Percentiles rank a stretch among this genome's conserved stretches.
Evolutionary conservation across 2,113 vertebrate species (phyloP).

Genomic region (Saccopteryx leptura): DNA sequence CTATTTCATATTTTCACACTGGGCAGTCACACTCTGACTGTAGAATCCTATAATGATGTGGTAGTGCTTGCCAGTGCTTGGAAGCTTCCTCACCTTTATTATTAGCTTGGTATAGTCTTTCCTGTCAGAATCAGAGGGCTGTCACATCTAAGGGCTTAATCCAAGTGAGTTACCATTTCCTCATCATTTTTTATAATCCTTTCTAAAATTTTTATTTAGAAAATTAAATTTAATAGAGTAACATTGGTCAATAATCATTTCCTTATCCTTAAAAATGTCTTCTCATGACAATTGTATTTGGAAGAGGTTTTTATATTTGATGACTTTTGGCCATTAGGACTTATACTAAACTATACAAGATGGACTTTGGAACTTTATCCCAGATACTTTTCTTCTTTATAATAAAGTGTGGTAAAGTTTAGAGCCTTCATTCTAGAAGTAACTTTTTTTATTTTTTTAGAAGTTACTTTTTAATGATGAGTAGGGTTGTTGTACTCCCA

Average conservation of each 20-base stretch:
- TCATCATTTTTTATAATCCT: neutral
- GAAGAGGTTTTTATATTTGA: neutral
- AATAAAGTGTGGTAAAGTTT: neutral
- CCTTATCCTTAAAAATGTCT: slow-evolving; percentile 36
- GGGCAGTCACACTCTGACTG: neutral
- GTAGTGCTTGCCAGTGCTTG: neutral
- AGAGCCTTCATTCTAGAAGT: neutral
- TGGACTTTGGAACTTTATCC: neutral
- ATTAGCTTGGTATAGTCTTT: neutral
- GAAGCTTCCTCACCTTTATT: neutral
- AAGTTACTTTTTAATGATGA: neutral
- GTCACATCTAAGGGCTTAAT: neutral
- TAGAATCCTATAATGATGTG: neutral
- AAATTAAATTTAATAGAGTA: too few species aligned
- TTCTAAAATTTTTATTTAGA: too few species aligned
- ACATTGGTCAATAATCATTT: neutral
- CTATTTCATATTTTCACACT: neutral
- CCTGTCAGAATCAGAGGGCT: neutral
- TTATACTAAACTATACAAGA: neutral
- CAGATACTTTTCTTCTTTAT: neutral
- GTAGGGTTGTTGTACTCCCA: neutral
- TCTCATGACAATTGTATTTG: neutral
- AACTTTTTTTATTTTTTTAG: too few species aligned
- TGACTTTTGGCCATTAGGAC: neutral
- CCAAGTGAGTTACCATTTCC: neutral